These are phyloP conservation scores for Pachypanchax playfairii DNA, from an alignment of 2,113 vertebrate species.

Conservation along the genomic window DNA sequence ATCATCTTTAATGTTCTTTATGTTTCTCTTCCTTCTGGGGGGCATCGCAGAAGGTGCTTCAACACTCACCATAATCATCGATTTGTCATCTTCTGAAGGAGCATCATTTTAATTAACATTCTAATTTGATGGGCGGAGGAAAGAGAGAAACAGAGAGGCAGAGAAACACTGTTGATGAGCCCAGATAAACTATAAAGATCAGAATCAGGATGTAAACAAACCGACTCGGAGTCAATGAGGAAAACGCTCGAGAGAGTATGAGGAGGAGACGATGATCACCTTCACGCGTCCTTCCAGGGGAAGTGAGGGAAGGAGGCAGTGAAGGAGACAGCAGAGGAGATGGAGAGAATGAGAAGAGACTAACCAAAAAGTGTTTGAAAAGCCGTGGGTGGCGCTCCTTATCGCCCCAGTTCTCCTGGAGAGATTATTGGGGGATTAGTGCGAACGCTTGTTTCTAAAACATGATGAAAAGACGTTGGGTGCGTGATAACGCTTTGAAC, in stretches of 20 bases:
- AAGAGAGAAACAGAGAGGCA: conserved; percentile 49
- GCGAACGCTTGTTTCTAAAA: conserved; percentile 85
- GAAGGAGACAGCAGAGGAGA: conserved; percentile 41
- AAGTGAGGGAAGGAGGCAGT: conserved; percentile 45
- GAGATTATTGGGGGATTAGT: conserved; percentile 86
- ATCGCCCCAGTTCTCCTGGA: conserved; percentile 82
- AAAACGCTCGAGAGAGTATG: conserved; percentile 40
- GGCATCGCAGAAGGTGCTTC: conserved; percentile 57
- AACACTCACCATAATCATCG: conserved; percentile 61
- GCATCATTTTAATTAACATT: conserved; percentile 75
- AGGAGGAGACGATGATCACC: conserved; percentile 65
- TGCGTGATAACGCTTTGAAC: conserved; percentile 83
- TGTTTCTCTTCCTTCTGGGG: conserved; percentile 42
- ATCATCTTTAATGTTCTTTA: conserved; percentile 1
- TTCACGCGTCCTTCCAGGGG: conserved; percentile 73
- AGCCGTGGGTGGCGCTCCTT: conserved; percentile 82
- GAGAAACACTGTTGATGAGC: conserved; percentile 67
- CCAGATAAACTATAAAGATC: conserved; percentile 66
- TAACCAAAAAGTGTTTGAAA: conserved; percentile 76
- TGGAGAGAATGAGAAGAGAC: conserved; percentile 61
- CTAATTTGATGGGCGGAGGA: conserved; percentile 72
- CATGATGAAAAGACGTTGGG: conserved; percentile 84
- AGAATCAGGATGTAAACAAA: conserved; percentile 71
- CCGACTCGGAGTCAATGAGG: conserved; percentile 39
- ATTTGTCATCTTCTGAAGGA: conserved; percentile 71